Conservation (phyloP, 2,888 invertebrate species). For the Chironomus riparius region DNA sequence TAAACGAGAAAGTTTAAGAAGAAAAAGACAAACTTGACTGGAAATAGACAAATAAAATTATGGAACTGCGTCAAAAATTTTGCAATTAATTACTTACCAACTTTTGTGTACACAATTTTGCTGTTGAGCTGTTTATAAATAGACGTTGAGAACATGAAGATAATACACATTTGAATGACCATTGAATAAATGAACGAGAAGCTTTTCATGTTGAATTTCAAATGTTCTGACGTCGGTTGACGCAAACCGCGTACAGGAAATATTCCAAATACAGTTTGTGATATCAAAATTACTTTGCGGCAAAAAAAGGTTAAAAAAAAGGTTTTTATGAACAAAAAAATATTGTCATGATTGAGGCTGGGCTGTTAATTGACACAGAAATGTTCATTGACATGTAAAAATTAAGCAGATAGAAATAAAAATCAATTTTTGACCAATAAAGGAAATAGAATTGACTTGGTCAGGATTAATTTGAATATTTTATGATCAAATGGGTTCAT, state of each 20-base stretch:
- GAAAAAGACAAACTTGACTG: conserved; percentile 23
- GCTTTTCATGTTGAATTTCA: conserved; percentile 10
- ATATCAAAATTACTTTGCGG: conserved; percentile 3
- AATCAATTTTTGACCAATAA: too few relatives aligned
- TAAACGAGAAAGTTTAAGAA: conserved; percentile 26
- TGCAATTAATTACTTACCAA: conserved; percentile 17
- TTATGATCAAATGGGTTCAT: too few relatives aligned
- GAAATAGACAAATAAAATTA: background rate
- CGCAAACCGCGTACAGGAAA: conserved; percentile 11
- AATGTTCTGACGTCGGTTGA: background rate
- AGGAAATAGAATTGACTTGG: too few relatives aligned
- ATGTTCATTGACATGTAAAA: too few relatives aligned
- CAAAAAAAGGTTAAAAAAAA: too few relatives aligned
- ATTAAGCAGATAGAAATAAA: too few relatives aligned
- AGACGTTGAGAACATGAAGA: conserved; percentile 18
- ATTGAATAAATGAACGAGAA: conserved; percentile 12
- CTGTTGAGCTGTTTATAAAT: conserved; percentile 22
- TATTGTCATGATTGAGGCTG: too few relatives aligned
- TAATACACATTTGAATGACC: conserved; percentile 18
- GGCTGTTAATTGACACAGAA: too few relatives aligned
- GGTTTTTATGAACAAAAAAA: background rate
- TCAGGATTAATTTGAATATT: too few relatives aligned
- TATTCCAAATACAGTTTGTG: conserved; percentile 17
- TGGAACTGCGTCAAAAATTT: background rate
- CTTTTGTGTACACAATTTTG: conserved; percentile 21